These are phyloP conservation scores for Spinibarbus caldwelli DNA, from an alignment of 2,797 vertebrate genomes.

Conservation along the genomic window DNA sequence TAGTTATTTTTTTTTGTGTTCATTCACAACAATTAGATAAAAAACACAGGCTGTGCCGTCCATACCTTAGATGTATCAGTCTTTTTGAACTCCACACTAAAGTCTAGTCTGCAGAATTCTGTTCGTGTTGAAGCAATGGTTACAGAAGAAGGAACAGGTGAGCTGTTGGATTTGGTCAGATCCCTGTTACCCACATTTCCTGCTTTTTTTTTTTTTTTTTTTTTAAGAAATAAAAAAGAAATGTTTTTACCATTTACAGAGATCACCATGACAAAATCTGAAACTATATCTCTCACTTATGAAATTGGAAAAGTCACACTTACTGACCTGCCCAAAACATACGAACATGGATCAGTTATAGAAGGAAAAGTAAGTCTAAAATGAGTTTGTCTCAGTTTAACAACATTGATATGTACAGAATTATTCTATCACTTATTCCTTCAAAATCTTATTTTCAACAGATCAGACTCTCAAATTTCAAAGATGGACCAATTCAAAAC, in stretches of 20 bases:
- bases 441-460: neutral
- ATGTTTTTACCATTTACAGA: slow-evolving; percentile 34
- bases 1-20: no score
- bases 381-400: neutral
- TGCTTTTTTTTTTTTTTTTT: neutral
- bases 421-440: neutral
- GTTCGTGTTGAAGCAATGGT: slow-evolving; percentile 20
- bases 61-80: slow-evolving; percentile 7
- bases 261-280: slow-evolving; percentile 23
- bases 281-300: slow-evolving; percentile 4
- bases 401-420: neutral
- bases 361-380: slow-evolving; percentile 52
- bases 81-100: slow-evolving; percentile 17
- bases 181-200: neutral
- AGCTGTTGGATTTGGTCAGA: neutral
- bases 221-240: no score
- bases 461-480: slow-evolving; percentile 67
- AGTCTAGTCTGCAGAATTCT: neutral
- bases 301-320: slow-evolving; percentile 40
- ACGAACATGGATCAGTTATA: slow-evolving; percentile 38
- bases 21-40: neutral
- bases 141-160: slow-evolving; percentile 61
- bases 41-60: slow-evolving; percentile 40
- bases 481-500: slow-evolving; percentile 62
- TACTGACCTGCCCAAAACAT: slow-evolving; percentile 40